Conservation (phyloP, 2,797 vertebrate species). For the Sarcophilus harrisii region DNA sequence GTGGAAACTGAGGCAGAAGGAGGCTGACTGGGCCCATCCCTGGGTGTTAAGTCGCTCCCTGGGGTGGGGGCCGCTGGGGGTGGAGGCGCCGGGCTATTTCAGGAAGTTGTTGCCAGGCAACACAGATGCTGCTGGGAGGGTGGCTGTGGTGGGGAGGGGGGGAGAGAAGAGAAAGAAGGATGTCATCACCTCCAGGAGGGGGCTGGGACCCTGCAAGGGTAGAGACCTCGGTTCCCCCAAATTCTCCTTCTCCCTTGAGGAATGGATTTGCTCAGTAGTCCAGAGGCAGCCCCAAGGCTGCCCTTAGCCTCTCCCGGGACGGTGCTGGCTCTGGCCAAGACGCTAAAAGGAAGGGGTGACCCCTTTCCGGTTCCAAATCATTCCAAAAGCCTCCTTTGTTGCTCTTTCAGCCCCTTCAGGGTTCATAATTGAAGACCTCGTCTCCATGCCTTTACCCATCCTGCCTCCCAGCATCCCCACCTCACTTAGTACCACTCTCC, state of each 20-base stretch:
- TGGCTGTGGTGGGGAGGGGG: constrained; percentile 52
- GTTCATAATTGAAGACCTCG: background rate
- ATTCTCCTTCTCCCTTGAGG: background rate
- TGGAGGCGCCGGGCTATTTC: constrained; percentile 69
- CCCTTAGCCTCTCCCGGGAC: background rate
- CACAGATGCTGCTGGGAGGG: constrained; percentile 60
- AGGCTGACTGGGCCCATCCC: constrained; percentile 67
- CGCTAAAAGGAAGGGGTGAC: no score
- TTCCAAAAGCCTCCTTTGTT: background rate
- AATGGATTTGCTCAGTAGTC: background rate
- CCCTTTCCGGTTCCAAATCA: background rate
- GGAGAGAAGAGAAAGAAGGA: background rate
- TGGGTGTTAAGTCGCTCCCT: constrained; percentile 80
- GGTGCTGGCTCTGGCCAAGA: background rate
- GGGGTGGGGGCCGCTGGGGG: constrained; percentile 68
- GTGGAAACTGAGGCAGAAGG: constrained; percentile 45
- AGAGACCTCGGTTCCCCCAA: background rate
- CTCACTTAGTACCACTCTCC: background rate
- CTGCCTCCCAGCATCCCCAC: background rate
- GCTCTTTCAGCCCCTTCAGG: background rate
- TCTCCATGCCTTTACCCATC: background rate
- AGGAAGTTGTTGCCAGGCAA: constrained; percentile 80
- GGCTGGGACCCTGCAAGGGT: background rate
- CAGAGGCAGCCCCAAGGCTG: background rate
- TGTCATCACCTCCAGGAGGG: constrained; percentile 34